Percentiles rank a stretch among this genome's conserved stretches.
These are phyloP conservation scores for Noctuana brunneofusca DNA, from an alignment of 2,888 invertebrate genomes.

Conservation along the genomic window DNA sequence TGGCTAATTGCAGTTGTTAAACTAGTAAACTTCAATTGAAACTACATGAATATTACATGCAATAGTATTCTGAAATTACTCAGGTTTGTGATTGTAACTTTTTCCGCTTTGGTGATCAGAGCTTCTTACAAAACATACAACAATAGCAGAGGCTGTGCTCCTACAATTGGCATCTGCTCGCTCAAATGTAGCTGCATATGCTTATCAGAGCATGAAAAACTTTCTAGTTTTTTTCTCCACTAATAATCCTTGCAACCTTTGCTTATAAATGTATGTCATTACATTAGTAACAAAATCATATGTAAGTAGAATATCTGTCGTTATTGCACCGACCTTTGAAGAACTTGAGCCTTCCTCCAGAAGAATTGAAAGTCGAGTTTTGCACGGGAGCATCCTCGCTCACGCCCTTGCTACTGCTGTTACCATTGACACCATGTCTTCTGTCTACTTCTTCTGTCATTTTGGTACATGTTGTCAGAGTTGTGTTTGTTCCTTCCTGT, in stretches of 20 bases:
- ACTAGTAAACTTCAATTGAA: not conserved
- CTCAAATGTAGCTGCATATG: slow-evolving; percentile 68
- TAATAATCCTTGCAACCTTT: slow-evolving; percentile 19
- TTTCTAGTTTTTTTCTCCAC: slow-evolving; percentile 68
- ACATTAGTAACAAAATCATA: slow-evolving; percentile 26
- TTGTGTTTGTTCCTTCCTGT: slow-evolving; percentile 85
- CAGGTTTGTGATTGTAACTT: slow-evolving; percentile 36
- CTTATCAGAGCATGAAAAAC: slow-evolving; percentile 81
- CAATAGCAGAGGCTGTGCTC: slow-evolving; percentile 71
- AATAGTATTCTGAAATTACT: not conserved
- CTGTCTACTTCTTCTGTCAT: slow-evolving; percentile 86
- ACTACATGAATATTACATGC: not conserved
- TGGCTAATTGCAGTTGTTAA: not conserved
- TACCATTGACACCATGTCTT: slow-evolving; percentile 88
- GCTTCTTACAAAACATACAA: slow-evolving; percentile 69
- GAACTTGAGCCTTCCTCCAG: slow-evolving; percentile 90
- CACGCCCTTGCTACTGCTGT: slow-evolving; percentile 83
- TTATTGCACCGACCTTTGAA: slow-evolving; percentile 85
- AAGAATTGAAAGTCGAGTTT: slow-evolving; percentile 69
- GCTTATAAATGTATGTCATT: slow-evolving; percentile 19
- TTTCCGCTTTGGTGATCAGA: slow-evolving; percentile 65
- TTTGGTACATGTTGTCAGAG: slow-evolving; percentile 88
- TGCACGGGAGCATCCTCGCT: slow-evolving; percentile 76
- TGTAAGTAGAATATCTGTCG: slow-evolving; percentile 7
- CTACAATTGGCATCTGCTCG: slow-evolving; percentile 70